These are phyloP conservation scores for Cottus gobio DNA, from an alignment of 2,113 vertebrate genomes.

Conservation along the genomic window DNA sequence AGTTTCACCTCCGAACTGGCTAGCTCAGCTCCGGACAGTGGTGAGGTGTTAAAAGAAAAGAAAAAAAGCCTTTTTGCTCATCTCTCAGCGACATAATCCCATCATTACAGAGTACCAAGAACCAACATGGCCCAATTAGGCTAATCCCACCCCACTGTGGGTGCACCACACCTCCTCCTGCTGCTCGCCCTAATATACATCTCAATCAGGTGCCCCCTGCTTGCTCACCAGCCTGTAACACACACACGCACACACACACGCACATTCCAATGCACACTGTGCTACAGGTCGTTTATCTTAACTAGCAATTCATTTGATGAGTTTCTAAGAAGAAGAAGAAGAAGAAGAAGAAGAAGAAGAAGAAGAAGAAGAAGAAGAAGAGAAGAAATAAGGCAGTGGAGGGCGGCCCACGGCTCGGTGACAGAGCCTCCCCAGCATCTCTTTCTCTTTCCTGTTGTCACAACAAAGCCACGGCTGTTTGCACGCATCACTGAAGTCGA, in stretches of 20 bases:
- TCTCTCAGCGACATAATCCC: conserved; percentile 74
- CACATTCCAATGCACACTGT: conserved; percentile 30
- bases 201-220: conserved; percentile 32
- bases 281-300: conserved; percentile 55
- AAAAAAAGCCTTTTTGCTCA: conserved; percentile 44
- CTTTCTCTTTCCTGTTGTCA: conserved; percentile 53
- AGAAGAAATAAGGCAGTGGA: conserved; percentile 6
- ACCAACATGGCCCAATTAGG: conserved; percentile 75
- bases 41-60: conserved; percentile 49
- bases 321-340: conserved; percentile 26
- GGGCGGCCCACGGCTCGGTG: conserved; percentile 9
- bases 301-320: conserved; percentile 66
- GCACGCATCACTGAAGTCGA: conserved; percentile 42
- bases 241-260: conserved; percentile 16
- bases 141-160: conserved; percentile 69
- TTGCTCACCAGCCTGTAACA: conserved; percentile 14
- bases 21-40: conserved; percentile 40
- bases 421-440: conserved; percentile 2
- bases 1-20: not conserved
- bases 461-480: conserved; percentile 63
- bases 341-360: not conserved
- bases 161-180: conserved; percentile 52
- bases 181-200: conserved; percentile 54
- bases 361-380: not conserved
- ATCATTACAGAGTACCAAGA: conserved; percentile 71